Conservation (phyloP, 2,888 invertebrate genomes). For the Eugnorisma glareosa region DNA sequence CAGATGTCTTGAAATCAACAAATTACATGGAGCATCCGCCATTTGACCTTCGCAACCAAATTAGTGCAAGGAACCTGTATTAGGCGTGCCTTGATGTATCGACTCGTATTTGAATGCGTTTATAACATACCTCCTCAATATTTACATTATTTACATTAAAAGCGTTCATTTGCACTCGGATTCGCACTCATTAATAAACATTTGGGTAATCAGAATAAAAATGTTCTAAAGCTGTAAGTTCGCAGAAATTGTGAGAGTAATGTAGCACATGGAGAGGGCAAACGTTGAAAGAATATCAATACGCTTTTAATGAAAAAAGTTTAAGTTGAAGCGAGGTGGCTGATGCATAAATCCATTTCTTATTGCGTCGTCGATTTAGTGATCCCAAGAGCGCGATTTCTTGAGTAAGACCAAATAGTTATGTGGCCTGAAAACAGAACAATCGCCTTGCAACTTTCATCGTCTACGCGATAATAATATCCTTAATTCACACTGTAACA, state of each 20-base stretch:
- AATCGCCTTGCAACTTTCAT: background rate
- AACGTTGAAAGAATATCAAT: background rate
- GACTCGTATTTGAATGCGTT: slow-evolving; percentile 39
- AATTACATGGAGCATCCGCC: background rate
- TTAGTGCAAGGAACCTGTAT: slow-evolving; percentile 26
- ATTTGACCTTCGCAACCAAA: slow-evolving; percentile 8
- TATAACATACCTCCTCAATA: slow-evolving; percentile 49
- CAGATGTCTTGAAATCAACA: no score
- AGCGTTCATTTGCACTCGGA: slow-evolving; percentile 49
- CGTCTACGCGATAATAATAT: background rate
- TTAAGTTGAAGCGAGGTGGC: background rate
- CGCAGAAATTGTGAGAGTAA: slow-evolving; percentile 36
- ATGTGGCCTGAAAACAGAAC: background rate
- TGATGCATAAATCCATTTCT: background rate
- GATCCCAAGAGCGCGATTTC: background rate
- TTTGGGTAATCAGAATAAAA: slow-evolving; percentile 57
- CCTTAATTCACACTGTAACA: slow-evolving; percentile 18
- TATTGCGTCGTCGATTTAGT: background rate
- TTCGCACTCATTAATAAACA: slow-evolving; percentile 58
- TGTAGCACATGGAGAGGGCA: slow-evolving; percentile 2
- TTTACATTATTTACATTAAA: slow-evolving; percentile 62
- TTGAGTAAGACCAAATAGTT: background rate
- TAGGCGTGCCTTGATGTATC: slow-evolving; percentile 22
- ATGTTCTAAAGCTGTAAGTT: slow-evolving; percentile 42
- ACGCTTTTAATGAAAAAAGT: background rate